Percentiles rank a stretch among this genome's conserved stretches.
Conservation (phyloP, 2,797 vertebrate genomes). For the Macropodus opercularis region DNA sequence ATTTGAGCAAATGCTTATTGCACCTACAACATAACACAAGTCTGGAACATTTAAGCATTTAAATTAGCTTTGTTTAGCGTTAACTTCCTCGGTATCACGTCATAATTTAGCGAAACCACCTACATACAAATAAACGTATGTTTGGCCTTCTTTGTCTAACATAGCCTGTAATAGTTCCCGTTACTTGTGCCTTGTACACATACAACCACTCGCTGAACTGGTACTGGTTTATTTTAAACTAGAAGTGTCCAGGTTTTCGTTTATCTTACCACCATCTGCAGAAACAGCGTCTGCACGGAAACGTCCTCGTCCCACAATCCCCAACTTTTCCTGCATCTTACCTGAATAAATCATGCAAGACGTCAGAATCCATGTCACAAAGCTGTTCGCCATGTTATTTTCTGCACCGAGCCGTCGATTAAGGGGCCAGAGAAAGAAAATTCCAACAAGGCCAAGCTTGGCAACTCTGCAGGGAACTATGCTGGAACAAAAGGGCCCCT, state of each 20-base stretch:
- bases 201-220: background rate
- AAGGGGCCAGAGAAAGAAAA: conserved; percentile 65
- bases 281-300: background rate
- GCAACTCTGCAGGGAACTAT: conserved; percentile 83
- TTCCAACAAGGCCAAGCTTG: conserved; percentile 78
- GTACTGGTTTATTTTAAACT: background rate
- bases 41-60: background rate
- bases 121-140: background rate
- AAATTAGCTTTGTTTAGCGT: background rate
- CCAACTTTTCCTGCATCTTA: conserved; percentile 51
- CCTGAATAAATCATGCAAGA: conserved; percentile 75
- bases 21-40: background rate
- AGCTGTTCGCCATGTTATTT: conserved; percentile 76
- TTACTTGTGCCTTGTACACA: background rate
- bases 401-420: conserved; percentile 62
- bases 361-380: conserved; percentile 65
- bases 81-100: background rate
- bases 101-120: background rate
- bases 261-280: background rate
- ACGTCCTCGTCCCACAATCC: background rate
- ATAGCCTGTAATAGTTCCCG: too few relatives aligned
- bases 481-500: conserved; percentile 81
- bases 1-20: background rate
- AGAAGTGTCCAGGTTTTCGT: background rate
- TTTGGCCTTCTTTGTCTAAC: background rate